Base-by-base conservation (phyloP, 2,113 vertebrate species). In the Hyaena hyaena region DNA sequence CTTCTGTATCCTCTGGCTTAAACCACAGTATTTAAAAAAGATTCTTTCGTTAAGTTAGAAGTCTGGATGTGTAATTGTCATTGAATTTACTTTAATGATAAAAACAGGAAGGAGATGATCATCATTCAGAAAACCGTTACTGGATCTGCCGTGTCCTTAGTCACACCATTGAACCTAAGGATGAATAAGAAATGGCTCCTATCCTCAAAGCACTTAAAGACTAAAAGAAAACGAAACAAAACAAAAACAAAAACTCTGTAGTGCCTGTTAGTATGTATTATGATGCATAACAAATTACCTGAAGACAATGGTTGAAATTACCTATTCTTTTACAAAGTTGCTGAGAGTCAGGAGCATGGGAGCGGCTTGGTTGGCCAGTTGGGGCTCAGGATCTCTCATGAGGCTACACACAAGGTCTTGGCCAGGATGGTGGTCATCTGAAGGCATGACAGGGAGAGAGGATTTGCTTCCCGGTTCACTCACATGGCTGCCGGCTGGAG, bases 1-100 rank as follows among this genome's bases (percentile, higher is more conserved):
- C 65, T 86, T 96, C 45, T 94, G 16, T 69, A 97, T 94, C 90
- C 73, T 97, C 84, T 96, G 90, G 48, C 81, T 97, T 97, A 97
- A 97, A 96, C 86, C 90, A 96, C 97, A 98, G 88, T 92, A 92
- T 83, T 65, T 53, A 81, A 84, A 85, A 86, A 95, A 93, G 93
- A 81, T 31, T 33, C 53, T 53, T 98, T 95, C 85, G 81, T 97
- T 97, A 97, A 98, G 95, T 90, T 96, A 97, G 94, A 97, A 96
- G 58, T 82, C 95, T 94, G 77, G 17, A 93, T 95, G 92, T 96
- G 45, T 97, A 96, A 94, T 96, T 97, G 93, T 97, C 95, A 96
- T 97, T 97, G 97, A 95, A 94, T 97, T 97, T 97, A 93, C 81
- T 97, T 97, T 92, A 96, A 97, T 98, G 93, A 97, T 95, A 90